Percentiles rank a stretch among this genome's conserved stretches.
Conservation (phyloP, 2,113 vertebrate species). For the Porphyrio hochstetteri region DNA sequence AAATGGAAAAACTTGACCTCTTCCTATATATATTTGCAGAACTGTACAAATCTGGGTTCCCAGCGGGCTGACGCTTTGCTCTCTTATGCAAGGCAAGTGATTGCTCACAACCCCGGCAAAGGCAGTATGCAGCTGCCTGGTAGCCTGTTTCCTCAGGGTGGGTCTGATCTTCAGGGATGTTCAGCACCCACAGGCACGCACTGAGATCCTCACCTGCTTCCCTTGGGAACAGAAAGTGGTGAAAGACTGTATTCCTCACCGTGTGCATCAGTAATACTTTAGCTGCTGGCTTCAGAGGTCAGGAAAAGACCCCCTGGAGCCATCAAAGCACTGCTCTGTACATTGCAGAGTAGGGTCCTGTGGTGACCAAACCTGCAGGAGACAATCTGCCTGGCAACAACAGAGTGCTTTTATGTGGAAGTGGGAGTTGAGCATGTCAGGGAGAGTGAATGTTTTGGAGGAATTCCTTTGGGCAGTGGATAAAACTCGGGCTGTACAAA, state of each 20-base stretch:
- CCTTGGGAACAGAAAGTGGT: not conserved
- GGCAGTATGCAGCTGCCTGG: not conserved
- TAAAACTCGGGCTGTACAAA: not conserved
- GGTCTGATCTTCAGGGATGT: not conserved
- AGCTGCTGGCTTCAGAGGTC: not conserved
- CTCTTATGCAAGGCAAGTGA: not conserved
- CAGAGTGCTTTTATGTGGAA: not conserved
- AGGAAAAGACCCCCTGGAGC: not conserved
- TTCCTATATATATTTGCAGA: constrained; percentile 11
- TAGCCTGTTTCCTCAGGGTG: not conserved
- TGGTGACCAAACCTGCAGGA: not conserved
- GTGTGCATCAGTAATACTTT: not conserved
- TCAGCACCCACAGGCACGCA: fast-evolving
- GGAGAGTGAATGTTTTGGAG: not conserved
- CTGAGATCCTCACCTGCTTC: not conserved
- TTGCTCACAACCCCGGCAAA: not conserved
- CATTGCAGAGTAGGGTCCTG: not conserved
- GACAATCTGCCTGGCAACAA: not conserved
- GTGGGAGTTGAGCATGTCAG: not conserved
- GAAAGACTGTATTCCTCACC: not conserved
- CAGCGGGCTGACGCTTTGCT: not conserved
- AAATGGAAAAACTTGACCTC: constrained; percentile 16
- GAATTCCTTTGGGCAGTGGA: not conserved
- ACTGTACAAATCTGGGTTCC: constrained; percentile 23
- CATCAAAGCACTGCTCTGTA: not conserved